Base-by-base conservation (phyloP, 2,797 vertebrate genomes). In the Sebastiscus albofasciatus region DNA sequence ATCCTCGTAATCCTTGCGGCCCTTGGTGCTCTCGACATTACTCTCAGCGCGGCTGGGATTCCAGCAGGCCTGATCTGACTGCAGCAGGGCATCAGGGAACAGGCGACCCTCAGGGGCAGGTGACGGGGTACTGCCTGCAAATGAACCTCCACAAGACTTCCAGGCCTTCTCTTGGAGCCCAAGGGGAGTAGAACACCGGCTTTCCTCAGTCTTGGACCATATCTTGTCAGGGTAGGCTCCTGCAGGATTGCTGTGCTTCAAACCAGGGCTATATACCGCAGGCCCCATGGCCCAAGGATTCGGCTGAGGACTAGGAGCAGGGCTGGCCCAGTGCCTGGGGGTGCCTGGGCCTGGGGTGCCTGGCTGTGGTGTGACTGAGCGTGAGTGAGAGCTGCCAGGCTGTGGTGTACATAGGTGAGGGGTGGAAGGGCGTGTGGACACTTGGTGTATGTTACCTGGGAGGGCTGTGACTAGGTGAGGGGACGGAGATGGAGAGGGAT, bases 111-210 rank as follows among this genome's bases (percentile, higher is more conserved):
- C 97, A 0, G 94, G 96, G 29, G 96, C 90, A 2, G 94, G 94
- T n/a, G 95, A 95, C 0, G 90, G 95, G 11, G 94, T 95, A 69
- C 93, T 95, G 72, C 96, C 91, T 26, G 96, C 94, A 60, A 88
- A 83, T 5, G 96, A 95, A 54, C 96, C 94, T 13, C 96, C 92
- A 6, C 96, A 96, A 22, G 96, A 95, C 87, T 96, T 97, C 98
- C 98, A 99, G 0, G 95, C 95, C 71, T 98, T 98, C 90, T 98
- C 97, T 12, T 95, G 95, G 78, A 96, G 92, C 68, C 96, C 96
- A 0, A 90, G 91, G 0, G 97, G 96, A 0, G 93, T 97, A 0
- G 96, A 96, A 8, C 96, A 96, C 61, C 96, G 92, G 52, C 91
- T 95, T 74, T 97, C 97, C 27, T 96, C 97, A 0, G 86, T 97